Conservation (phyloP, 2,797 vertebrate genomes). For the Somateria mollissima region DNA sequence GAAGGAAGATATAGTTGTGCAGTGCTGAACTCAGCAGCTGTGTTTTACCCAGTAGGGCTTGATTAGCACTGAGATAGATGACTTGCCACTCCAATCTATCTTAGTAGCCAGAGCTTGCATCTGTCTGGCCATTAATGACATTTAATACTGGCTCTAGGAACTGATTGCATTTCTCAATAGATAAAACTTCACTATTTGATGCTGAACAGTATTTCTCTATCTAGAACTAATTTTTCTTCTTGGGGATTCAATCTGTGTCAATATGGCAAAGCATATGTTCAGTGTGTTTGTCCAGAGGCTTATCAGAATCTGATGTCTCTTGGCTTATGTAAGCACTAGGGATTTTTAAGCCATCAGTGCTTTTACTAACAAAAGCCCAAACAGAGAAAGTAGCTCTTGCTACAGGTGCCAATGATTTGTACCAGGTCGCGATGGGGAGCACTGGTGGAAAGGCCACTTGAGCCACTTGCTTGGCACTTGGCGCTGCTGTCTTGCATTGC, state of each 20-base stretch:
- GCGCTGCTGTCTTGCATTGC: neutral
- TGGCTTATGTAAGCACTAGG: neutral
- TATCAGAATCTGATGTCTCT: neutral
- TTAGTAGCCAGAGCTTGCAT: neutral
- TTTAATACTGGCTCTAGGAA: neutral
- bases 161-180: neutral
- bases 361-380: neutral
- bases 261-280: neutral
- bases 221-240: neutral
- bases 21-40: neutral
- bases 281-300: neutral
- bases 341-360: neutral
- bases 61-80: neutral
- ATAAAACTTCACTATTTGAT: neutral
- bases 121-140: neutral
- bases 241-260: neutral
- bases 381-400: neutral
- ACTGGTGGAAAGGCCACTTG: neutral
- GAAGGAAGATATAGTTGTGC: neutral
- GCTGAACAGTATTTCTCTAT: neutral
- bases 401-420: rapidly evolving
- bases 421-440: neutral
- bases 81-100: neutral
- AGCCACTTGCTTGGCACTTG: rapidly evolving
- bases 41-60: neutral